Percentiles rank a stretch among this genome's conserved stretches.
phyloP scores from a whole-genome alignment of 2,113 vertebrate species.

The Camelus dromedarius region DNA sequence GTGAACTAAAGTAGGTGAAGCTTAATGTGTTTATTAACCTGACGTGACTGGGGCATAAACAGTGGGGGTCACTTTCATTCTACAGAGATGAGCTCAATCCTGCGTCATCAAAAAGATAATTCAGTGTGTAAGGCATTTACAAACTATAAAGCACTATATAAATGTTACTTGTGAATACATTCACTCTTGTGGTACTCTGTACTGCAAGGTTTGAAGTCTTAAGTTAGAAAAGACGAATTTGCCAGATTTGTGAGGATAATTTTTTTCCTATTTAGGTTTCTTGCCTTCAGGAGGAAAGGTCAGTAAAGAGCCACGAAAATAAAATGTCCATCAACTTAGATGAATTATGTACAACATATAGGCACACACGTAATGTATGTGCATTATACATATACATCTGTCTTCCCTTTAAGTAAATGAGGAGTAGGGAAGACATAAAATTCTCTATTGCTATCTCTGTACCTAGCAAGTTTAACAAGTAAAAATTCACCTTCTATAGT shows the following conservation, averaged over 20 bases:
- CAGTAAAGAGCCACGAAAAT: background rate
- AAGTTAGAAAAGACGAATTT: conserved; percentile 12
- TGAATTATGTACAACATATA: background rate
- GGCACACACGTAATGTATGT: background rate
- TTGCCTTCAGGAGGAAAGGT: background rate
- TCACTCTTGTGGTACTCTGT: background rate
- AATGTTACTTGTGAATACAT: background rate
- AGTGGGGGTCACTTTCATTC: background rate
- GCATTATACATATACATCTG: background rate
- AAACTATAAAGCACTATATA: background rate
- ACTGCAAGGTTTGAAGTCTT: background rate
- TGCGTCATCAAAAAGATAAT: background rate
- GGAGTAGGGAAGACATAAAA: background rate
- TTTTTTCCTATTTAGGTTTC: background rate
- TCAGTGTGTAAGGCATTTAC: background rate
- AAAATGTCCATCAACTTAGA: background rate
- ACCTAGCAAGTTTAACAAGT: background rate
- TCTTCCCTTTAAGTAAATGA: background rate
- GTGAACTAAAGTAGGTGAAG: conserved; percentile 91
- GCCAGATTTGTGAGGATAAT: background rate
- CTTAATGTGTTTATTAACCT: background rate
- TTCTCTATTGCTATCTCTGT: background rate
- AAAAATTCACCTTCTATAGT: background rate
- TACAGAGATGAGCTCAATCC: background rate
- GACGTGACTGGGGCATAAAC: background rate